Evolutionary conservation across 2,113 vertebrate species (phyloP), one percentile per base, ranked within the genome.

Genomic region (Synchiropus splendidus): DNA sequence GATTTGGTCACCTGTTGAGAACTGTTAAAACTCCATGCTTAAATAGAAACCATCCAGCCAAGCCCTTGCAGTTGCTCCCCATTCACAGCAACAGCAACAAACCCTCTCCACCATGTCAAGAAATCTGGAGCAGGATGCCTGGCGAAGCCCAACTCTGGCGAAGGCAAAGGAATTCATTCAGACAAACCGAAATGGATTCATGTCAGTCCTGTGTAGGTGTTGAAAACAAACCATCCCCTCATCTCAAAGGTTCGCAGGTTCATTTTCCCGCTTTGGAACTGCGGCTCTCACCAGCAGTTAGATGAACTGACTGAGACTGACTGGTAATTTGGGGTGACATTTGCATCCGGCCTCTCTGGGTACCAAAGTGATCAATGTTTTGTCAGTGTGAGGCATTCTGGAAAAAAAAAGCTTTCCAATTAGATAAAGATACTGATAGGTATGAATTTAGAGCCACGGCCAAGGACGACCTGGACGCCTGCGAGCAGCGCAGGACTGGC

Each of bases 281-380:
- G 58, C 42, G 58, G 57, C 68, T 40, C 61, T 74, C 66, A 48
- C 52, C 53, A 43, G 67, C 48, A 65, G 55, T 65, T 64, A 73
- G 70, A 77, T 74, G 54, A 61, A 70, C 66, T 63, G 63, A 67
- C 57, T 54, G 64, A 70, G 62, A 67, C 67, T 75, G 72, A 75
- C 80, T 70, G 72, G 69, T 76, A 81, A 85, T 85, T 82, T 82
- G 76, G 56, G 60, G 39, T 64, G 42, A 59, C 64, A 67, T 76
- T 81, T 80, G 68, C 65, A 65, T 79, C 58, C 39, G 42, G 63
- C 63, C 73, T 79, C 72, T 42, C 48, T 58, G 64, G 78, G 54
- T 52, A 59, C 45, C n/a, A 54, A 53, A 45, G 58, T 56, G 67
- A 78, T 81, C 73, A 74, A 72, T 77, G 71, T 40, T 65, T 62